These are phyloP conservation scores for Silurus meridionalis DNA, from an alignment of 2,113 vertebrate genomes.

Conservation along the genomic window DNA sequence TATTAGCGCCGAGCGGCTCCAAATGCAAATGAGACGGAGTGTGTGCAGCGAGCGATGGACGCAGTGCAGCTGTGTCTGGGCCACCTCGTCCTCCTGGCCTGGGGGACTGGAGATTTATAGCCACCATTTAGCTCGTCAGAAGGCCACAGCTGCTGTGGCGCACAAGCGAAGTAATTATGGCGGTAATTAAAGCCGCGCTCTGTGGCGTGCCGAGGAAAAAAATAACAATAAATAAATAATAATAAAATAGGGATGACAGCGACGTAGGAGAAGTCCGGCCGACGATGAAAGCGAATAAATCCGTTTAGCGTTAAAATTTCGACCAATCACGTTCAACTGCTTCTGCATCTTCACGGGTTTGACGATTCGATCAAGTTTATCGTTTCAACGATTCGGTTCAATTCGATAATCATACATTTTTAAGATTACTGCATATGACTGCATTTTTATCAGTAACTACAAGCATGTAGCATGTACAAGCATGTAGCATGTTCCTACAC, in stretches of 20 bases:
- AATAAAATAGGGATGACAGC: neutral
- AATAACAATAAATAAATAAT: too few species aligned
- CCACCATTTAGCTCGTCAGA: conserved; percentile 55
- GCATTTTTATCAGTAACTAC: too few species aligned
- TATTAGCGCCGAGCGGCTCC: conserved; percentile 41
- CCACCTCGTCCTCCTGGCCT: conserved; percentile 36
- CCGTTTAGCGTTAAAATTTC: neutral
- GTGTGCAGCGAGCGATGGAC: conserved; percentile 7
- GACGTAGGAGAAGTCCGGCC: conserved; percentile 12
- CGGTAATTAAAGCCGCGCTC: conserved; percentile 53
- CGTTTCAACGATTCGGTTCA: too few species aligned
- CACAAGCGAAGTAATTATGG: conserved; percentile 53
- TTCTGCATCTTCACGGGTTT: too few species aligned
- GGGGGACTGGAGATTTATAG: conserved; percentile 52
- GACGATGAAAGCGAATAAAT: neutral
- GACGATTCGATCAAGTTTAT: too few species aligned
- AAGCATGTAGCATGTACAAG: too few species aligned
- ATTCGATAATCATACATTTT: too few species aligned
- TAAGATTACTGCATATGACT: too few species aligned
- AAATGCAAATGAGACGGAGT: conserved; percentile 54
- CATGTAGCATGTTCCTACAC: too few species aligned
- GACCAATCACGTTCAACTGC: neutral
- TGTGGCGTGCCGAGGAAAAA: neutral
- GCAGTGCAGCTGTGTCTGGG: conserved; percentile 46
- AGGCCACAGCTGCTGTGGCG: conserved; percentile 57